Evolutionary conservation across 2,113 vertebrate genomes (phyloP).

Genomic region (Phocoena phocoena): DNA sequence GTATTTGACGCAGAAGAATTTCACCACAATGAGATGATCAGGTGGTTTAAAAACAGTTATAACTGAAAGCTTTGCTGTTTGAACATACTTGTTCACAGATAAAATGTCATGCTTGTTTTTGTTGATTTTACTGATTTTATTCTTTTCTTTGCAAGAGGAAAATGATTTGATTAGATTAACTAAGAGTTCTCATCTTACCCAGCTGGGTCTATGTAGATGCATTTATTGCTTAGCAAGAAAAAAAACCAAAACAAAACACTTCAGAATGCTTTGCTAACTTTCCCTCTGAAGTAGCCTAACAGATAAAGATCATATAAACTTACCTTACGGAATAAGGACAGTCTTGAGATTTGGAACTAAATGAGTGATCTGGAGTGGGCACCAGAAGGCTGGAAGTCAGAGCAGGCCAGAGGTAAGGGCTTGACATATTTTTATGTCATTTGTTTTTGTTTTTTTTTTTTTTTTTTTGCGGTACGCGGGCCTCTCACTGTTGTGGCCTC

Average conservation of each 20-base stretch:
- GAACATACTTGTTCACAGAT: background rate
- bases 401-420: background rate
- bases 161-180: background rate
- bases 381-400: background rate
- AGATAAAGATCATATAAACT: background rate
- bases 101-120: background rate
- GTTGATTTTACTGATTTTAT: background rate
- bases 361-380: background rate
- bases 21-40: background rate
- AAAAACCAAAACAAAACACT: background rate
- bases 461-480: too few species aligned
- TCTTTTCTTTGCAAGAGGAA: background rate
- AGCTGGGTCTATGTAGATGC: background rate
- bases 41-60: background rate
- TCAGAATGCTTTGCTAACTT: background rate
- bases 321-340: background rate
- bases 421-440: background rate
- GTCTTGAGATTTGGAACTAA: background rate
- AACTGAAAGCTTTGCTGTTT: background rate
- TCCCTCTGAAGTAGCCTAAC: background rate
- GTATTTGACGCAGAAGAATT: background rate
- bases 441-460: too few species aligned
- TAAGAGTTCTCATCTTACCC: background rate
- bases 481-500: too few species aligned
- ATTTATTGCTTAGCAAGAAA: background rate